Evolutionary conservation across 2,888 invertebrate species (phyloP).

Genomic region (Cyclophora punctaria): DNA sequence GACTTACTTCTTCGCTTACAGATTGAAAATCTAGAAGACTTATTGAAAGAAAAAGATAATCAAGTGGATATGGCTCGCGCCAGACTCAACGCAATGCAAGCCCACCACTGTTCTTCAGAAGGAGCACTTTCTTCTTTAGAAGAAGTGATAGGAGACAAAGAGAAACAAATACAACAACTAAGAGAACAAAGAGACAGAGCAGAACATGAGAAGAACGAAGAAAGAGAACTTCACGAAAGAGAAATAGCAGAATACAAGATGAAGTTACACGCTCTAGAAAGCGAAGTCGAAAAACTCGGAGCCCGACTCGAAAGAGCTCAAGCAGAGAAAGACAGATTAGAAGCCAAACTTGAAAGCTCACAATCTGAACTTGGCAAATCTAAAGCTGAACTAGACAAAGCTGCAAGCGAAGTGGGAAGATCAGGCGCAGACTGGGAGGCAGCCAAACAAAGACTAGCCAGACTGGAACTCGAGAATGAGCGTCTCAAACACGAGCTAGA

Average conservation of each 20-base stretch:
- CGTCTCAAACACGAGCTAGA: conserved; percentile 89
- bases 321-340: conserved; percentile 92
- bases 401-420: conserved; percentile 90
- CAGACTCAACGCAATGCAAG: conserved; percentile 92
- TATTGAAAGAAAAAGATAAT: conserved; percentile 97
- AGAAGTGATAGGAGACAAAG: conserved; percentile 96
- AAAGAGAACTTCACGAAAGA: conserved; percentile 93
- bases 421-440: conserved; percentile 93
- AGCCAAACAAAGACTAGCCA: conserved; percentile 86
- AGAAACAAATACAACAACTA: conserved; percentile 96
- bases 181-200: conserved; percentile 95
- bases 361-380: conserved; percentile 96
- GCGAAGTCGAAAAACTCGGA: conserved; percentile 92
- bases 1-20: conserved; percentile 49
- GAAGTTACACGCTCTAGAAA: conserved; percentile 92
- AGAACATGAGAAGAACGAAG: conserved; percentile 96
- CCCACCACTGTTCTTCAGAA: conserved; percentile 94
- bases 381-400: conserved; percentile 94
- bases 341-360: conserved; percentile 92
- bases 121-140: conserved; percentile 94
- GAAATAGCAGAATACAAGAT: conserved; percentile 96
- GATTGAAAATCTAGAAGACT: conserved; percentile 98
- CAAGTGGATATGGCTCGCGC: conserved; percentile 97
- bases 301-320: conserved; percentile 91
- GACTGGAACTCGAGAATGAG: conserved; percentile 93